Evolutionary conservation across 1,140 invertebrate species (phyloP).

Genomic region (Aleiodes sp.): DNA sequence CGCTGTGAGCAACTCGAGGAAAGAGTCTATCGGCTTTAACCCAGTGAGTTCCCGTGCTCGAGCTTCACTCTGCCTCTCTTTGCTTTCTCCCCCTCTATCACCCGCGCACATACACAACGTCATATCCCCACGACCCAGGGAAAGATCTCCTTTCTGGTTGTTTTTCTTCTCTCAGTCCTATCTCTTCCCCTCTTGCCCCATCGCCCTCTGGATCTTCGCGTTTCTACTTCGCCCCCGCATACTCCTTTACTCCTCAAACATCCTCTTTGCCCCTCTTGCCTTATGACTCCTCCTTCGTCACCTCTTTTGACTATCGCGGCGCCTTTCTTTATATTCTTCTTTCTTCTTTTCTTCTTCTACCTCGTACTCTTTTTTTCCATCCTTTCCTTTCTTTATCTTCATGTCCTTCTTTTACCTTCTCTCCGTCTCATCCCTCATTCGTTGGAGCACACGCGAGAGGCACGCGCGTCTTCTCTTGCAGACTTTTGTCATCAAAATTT

Average conservation of each 20-base stretch:
- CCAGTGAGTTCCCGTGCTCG: slow-evolving; percentile 7
- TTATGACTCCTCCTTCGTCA: slow-evolving; percentile 32
- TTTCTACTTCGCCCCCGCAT: background rate
- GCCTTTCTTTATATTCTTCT: slow-evolving; percentile 23
- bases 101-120: background rate
- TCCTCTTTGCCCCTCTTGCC: background rate
- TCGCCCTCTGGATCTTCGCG: background rate
- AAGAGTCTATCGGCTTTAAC: slow-evolving; percentile 33
- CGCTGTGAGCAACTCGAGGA: background rate
- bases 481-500: slow-evolving; percentile 7
- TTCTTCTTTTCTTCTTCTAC: background rate
- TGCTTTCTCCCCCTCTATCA: slow-evolving; percentile 7
- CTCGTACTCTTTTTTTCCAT: slow-evolving; percentile 28
- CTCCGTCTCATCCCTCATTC: slow-evolving; percentile 12
- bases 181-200: slow-evolving; percentile 14
- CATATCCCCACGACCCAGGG: background rate
- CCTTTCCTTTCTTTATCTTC: slow-evolving; percentile 33
- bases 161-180: slow-evolving; percentile 11
- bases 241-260: background rate
- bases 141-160: background rate
- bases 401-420: slow-evolving; percentile 31
- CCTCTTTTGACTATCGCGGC: slow-evolving; percentile 32
- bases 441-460: slow-evolving; percentile 27
- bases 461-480: slow-evolving; percentile 8
- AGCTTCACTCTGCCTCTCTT: slow-evolving; percentile 19